Conservation (phyloP, 2,797 vertebrate genomes). For the Myotis myotis region DNA sequence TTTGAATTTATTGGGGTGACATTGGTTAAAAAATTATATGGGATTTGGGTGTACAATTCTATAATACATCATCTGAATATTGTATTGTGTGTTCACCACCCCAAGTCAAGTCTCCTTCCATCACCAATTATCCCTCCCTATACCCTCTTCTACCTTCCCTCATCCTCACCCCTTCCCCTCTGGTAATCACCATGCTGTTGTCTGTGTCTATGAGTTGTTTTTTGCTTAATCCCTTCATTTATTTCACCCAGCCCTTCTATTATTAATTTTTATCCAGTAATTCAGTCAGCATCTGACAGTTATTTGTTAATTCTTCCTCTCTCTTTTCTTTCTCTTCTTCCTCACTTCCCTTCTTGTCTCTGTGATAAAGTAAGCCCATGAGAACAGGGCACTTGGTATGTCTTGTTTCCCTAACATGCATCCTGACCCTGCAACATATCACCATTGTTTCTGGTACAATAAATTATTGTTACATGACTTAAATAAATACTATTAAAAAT, state of each 20-base stretch:
- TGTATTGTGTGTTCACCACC: too few relatives aligned
- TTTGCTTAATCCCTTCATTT: neutral
- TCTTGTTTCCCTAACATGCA: neutral
- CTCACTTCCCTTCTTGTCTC: neutral
- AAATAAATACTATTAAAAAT: constrained; percentile 41
- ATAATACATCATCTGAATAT: neutral
- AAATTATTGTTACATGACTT: neutral
- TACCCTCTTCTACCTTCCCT: neutral
- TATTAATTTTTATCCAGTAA: neutral
- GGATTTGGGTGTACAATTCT: neutral
- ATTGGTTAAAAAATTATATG: neutral
- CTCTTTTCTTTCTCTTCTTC: neutral
- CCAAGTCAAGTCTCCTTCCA: neutral
- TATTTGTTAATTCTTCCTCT: neutral
- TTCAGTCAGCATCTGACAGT: neutral
- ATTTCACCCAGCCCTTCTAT: neutral
- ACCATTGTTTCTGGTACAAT: neutral
- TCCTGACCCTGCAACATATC: neutral
- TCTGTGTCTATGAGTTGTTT: neutral
- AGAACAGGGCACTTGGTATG: neutral
- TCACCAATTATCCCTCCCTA: neutral
- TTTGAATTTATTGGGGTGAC: neutral
- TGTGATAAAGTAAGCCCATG: neutral
- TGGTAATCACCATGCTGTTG: neutral
- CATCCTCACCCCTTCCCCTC: neutral